phyloP scores from a whole-genome alignment of 1,140 invertebrate species.

The Drosophila repletoides region DNA sequence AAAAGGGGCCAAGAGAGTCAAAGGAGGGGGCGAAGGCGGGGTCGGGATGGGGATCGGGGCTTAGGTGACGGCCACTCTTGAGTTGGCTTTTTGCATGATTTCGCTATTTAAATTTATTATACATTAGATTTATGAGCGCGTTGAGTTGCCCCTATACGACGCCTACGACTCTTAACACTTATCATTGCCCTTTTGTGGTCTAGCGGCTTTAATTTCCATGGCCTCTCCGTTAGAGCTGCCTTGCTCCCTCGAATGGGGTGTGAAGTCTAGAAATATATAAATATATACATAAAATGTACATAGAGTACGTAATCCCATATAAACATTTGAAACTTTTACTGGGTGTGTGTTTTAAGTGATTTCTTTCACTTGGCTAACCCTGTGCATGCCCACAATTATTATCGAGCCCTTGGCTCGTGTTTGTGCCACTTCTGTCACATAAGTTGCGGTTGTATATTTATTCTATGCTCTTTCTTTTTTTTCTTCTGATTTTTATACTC shows the following conservation, averaged over 20 bases:
- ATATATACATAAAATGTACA: too few species aligned
- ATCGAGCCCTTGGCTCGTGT: conserved; percentile 22
- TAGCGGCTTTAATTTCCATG: conserved; percentile 62
- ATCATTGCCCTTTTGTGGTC: conserved; percentile 63
- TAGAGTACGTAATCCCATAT: conserved; percentile 24
- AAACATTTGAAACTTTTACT: conserved; percentile 9
- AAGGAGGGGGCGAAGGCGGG: background rate
- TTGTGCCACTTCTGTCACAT: conserved; percentile 71
- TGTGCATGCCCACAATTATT: conserved; percentile 65
- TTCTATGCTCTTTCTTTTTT: background rate
- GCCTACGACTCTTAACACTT: conserved; percentile 57
- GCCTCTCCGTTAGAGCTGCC: conserved; percentile 7
- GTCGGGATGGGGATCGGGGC: background rate
- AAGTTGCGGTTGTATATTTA: conserved; percentile 52
- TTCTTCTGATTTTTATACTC: background rate
- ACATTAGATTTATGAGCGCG: conserved; percentile 77
- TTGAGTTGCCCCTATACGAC: conserved; percentile 53
- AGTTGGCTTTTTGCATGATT: conserved; percentile 73
- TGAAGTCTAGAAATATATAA: conserved; percentile 58
- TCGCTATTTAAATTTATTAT: conserved; percentile 78
- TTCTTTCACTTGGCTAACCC: conserved; percentile 63
- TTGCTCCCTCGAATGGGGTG: conserved; percentile 46
- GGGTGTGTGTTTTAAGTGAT: conserved; percentile 61
- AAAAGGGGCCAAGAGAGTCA: conserved; percentile 12
- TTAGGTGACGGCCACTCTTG: conserved; percentile 30